Base-by-base conservation (phyloP, 2,888 invertebrate genomes). In the Caenorhabditis doughertyi region DNA sequence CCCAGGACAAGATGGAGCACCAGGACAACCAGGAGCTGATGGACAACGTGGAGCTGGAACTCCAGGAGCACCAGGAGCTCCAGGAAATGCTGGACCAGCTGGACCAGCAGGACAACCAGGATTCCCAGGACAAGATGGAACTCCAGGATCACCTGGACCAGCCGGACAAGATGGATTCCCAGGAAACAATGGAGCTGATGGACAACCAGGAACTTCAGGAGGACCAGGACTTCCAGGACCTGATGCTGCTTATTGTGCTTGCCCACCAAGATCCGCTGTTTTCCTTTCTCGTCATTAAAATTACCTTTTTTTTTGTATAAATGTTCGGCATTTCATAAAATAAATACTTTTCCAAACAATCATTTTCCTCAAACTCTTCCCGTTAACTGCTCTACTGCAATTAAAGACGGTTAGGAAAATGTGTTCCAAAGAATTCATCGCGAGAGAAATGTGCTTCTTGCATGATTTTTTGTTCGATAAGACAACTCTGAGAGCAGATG, bases 201-300 rank as follows among this genome's bases (percentile, higher is more conserved):
- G 85, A 81, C 83, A 84, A 39, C 84, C 85, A 67, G 86, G 85
- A 81, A 47, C 56, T 18, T 56, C 81, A 55, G 86, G 86, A 80
- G 86, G 86, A 53, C 81, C 84, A 76, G 86, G 86, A 74, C 82
- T 84, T 44, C 81, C 83, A 49, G 86, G 86, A 81, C 79, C 62
- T 67, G 86, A 87, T 47, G 86, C 86, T 62, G 86, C 86, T 55
- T 87, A 87, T 67, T 87, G 86, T 72, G 83, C 86, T 11, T 87
- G 86, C 74, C 86, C 86, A 79, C 83, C 86, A 71, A 74, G 86
- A 74, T 83, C 83, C 51, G 81, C 81, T 55, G 84, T 83, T 68
- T 86, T 84, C 79, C 73, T 86, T 62, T 68, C 77, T 55, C 81
- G 84, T 65, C 79, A 83, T 70, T 81, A 81, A 60, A 32, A n/a